phyloP scores from a whole-genome alignment of 2,113 vertebrate genomes.

The Pipa parva region DNA sequence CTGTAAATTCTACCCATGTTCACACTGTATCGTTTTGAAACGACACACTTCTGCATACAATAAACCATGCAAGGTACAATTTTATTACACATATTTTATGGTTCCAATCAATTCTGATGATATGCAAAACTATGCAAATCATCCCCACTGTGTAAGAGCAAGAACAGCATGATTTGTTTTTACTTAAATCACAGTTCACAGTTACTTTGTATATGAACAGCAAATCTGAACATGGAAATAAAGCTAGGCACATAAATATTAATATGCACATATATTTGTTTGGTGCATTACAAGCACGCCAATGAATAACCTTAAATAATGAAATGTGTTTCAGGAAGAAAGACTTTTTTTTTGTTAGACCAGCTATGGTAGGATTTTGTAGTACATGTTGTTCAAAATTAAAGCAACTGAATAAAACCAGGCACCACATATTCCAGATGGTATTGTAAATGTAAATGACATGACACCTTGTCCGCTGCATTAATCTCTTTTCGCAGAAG shows the following conservation, averaged over 20 bases:
- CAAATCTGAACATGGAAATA: slow-evolving; percentile 37
- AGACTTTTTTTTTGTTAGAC: slow-evolving; percentile 2
- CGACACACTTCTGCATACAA: slow-evolving; percentile 19
- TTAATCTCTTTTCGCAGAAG: slow-evolving; percentile 50
- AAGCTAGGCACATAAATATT: slow-evolving; percentile 30
- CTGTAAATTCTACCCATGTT: slow-evolving; percentile 27
- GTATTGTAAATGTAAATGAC: slow-evolving; percentile 47
- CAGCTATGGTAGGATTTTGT: slow-evolving; percentile 35
- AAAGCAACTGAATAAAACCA: slow-evolving; percentile 45
- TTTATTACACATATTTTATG: slow-evolving; percentile 42
- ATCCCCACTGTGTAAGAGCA: slow-evolving; percentile 33
- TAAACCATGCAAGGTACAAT: slow-evolving; percentile 34
- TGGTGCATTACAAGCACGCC: slow-evolving; percentile 11
- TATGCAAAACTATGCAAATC: slow-evolving; percentile 43
- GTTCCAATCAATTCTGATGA: slow-evolving; percentile 41
- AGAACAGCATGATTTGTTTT: slow-evolving; percentile 38
- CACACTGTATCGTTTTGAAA: slow-evolving; percentile 19
- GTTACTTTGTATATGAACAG: slow-evolving; percentile 26
- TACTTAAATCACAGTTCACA: slow-evolving; percentile 38
- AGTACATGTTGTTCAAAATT: slow-evolving; percentile 47
- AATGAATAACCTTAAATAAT: slow-evolving; percentile 30
- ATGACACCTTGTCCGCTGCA: slow-evolving; percentile 50
- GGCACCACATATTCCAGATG: slow-evolving; percentile 49
- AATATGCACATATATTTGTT: slow-evolving; percentile 15
- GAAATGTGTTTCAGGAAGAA: slow-evolving; percentile 17